phyloP scores from a whole-genome alignment of 2,888 invertebrate genomes.

The Limenitis camilla region DNA sequence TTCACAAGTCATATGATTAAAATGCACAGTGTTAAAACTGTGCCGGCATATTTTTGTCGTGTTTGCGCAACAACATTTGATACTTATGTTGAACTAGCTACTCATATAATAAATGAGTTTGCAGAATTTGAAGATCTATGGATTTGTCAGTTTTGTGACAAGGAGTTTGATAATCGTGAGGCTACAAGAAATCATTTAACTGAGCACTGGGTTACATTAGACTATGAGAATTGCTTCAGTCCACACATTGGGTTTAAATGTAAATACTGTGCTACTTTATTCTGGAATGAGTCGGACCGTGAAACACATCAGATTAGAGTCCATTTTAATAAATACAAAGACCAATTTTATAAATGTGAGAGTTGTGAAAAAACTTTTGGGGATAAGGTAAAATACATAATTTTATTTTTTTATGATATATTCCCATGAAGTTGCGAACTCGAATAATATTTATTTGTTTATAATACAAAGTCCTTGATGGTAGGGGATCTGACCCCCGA shows the following conservation, averaged over 20 bases:
- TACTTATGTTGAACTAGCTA: slow-evolving; percentile 43
- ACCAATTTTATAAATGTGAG: slow-evolving; percentile 59
- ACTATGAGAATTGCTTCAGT: slow-evolving; percentile 62
- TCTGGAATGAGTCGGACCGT: slow-evolving; percentile 69
- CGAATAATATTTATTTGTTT: no score
- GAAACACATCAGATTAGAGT: slow-evolving; percentile 57
- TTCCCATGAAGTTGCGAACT: no score
- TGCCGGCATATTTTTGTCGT: slow-evolving; percentile 54
- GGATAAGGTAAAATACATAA: slow-evolving; percentile 52
- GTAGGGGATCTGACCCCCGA: no score
- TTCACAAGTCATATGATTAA: slow-evolving; percentile 53
- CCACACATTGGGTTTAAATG: slow-evolving; percentile 70
- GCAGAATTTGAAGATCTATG: slow-evolving; percentile 61
- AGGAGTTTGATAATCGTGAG: slow-evolving; percentile 58
- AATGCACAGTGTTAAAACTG: slow-evolving; percentile 51
- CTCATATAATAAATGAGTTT: slow-evolving; percentile 46
- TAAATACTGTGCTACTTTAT: slow-evolving; percentile 59
- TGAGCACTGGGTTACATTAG: slow-evolving; percentile 47
- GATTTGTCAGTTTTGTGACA: slow-evolving; percentile 70
- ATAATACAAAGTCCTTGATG: no score
- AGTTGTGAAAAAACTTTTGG: slow-evolving; percentile 53
- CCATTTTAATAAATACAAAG: slow-evolving; percentile 48
- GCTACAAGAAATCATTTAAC: slow-evolving; percentile 49
- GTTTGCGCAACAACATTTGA: slow-evolving; percentile 59
- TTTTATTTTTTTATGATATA: background rate